These are phyloP conservation scores for Trypoxylon attenuatum DNA, from an alignment of 2,888 invertebrate genomes.

Conservation along the genomic window DNA sequence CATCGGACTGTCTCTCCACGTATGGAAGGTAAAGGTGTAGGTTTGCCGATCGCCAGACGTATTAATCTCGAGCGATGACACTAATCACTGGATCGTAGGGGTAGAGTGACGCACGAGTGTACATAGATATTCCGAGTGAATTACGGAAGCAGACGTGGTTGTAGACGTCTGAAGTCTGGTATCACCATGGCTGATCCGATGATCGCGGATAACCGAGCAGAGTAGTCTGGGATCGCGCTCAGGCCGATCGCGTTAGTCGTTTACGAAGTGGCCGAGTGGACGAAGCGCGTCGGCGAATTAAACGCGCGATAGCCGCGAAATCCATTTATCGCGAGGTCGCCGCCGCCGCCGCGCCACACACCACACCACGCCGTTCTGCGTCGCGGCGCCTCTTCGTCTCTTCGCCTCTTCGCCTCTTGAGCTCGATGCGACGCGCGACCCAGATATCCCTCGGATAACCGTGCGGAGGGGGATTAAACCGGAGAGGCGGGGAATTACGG, in stretches of 20 bases:
- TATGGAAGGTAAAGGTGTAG: too few relatives aligned
- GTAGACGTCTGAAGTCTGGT: too few relatives aligned
- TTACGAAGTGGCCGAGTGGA: slow-evolving; percentile 16
- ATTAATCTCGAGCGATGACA: too few relatives aligned
- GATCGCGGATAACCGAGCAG: neutral
- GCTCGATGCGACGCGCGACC: neutral
- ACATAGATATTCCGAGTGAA: too few relatives aligned
- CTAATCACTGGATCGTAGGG: too few relatives aligned
- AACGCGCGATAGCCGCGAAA: slow-evolving; percentile 7
- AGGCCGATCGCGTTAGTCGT: slow-evolving; percentile 8
- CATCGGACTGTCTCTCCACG: too few relatives aligned
- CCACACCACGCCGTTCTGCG: neutral
- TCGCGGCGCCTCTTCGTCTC: neutral
- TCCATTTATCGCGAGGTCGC: neutral
- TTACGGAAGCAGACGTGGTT: too few relatives aligned
- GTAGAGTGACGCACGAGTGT: too few relatives aligned
- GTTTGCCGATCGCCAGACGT: too few relatives aligned
- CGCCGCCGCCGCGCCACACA: too few relatives aligned
- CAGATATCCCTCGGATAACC: neutral
- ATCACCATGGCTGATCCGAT: neutral
- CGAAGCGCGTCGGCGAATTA: slow-evolving; percentile 2
- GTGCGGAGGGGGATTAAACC: neutral
- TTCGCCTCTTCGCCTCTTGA: neutral
- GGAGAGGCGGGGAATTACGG: slow-evolving; percentile 1
- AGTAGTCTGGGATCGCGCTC: neutral